phyloP scores from a whole-genome alignment of 2,888 invertebrate genomes.

The Escarpia spicata region DNA sequence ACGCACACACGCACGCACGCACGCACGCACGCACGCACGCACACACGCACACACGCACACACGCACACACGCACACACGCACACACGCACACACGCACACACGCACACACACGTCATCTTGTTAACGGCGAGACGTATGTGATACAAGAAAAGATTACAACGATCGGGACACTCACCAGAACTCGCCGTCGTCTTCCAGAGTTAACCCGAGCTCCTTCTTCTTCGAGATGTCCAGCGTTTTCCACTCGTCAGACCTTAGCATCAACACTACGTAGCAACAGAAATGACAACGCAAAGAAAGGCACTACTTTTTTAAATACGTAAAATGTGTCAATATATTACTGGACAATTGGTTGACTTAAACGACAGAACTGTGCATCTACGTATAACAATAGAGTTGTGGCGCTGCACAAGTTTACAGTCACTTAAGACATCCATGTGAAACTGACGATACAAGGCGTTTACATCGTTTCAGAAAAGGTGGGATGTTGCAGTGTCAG shows the following conservation, averaged over 20 bases:
- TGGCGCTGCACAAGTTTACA: not conserved
- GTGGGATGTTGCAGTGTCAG: too few relatives aligned
- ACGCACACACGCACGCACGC: too few relatives aligned
- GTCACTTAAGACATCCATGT: too few relatives aligned
- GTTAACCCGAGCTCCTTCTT: conserved; percentile 29
- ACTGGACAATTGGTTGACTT: not conserved
- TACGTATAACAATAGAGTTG: not conserved
- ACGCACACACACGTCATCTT: not conserved
- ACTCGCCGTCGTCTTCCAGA: conserved; percentile 38
- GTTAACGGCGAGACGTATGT: not conserved
- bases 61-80: too few relatives aligned
- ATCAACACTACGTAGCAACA: not conserved
- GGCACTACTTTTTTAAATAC: not conserved
- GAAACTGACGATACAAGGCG: too few relatives aligned
- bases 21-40: too few relatives aligned
- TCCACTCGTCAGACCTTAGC: conserved; percentile 38
- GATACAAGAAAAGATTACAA: not conserved
- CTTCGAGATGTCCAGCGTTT: conserved; percentile 26
- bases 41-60: too few relatives aligned
- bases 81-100: too few relatives aligned
- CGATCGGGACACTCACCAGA: conserved; percentile 34
- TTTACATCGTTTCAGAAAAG: too few relatives aligned
- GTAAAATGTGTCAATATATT: not conserved
- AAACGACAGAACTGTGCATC: too few relatives aligned
- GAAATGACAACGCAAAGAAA: not conserved